A percentile compares a stretch with the other conserved stretches of the same genome.
Evolutionary conservation across 2,888 invertebrate genomes (phyloP).

Genomic region (Hypena proboscidalis): DNA sequence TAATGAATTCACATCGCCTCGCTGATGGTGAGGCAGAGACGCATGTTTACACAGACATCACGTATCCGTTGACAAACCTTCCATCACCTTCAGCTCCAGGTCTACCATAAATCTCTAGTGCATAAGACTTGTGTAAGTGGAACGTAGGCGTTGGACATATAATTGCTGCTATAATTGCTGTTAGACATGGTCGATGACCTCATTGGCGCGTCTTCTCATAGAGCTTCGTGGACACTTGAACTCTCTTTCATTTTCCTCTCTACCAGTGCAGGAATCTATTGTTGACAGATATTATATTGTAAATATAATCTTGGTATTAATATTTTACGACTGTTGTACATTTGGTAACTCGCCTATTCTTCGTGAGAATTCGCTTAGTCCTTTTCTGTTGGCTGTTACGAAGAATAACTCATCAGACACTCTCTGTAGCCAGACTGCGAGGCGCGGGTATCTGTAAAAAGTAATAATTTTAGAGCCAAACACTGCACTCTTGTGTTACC

Average conservation of each 20-base stretch:
- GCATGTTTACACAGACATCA: no score
- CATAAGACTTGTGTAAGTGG: no score
- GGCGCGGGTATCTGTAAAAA: constrained; percentile 55
- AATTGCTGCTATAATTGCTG: no score
- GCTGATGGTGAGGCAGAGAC: no score
- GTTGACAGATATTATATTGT: constrained; percentile 48
- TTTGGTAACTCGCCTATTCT: constrained; percentile 69
- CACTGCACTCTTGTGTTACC: no score
- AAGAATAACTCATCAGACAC: constrained; percentile 63
- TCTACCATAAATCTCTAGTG: no score
- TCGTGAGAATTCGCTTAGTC: constrained; percentile 64
- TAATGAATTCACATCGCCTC: no score
- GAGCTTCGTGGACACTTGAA: constrained; percentile 65
- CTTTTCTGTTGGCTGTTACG: constrained; percentile 65
- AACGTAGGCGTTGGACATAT: no score
- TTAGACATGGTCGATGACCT: no score
- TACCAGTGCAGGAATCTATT: constrained; percentile 55
- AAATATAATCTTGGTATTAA: constrained; percentile 27
- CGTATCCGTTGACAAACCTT: no score
- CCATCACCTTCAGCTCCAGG: no score
- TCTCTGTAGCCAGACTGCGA: constrained; percentile 59
- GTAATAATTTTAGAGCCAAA: constrained; percentile 2
- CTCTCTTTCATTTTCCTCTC: constrained; percentile 43
- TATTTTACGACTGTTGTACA: constrained; percentile 46
- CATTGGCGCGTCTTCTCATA: constrained; percentile 51